Evolutionary conservation across 2,113 vertebrate genomes (phyloP).

Genomic region (Sinocyclocheilus anshuiensis): DNA sequence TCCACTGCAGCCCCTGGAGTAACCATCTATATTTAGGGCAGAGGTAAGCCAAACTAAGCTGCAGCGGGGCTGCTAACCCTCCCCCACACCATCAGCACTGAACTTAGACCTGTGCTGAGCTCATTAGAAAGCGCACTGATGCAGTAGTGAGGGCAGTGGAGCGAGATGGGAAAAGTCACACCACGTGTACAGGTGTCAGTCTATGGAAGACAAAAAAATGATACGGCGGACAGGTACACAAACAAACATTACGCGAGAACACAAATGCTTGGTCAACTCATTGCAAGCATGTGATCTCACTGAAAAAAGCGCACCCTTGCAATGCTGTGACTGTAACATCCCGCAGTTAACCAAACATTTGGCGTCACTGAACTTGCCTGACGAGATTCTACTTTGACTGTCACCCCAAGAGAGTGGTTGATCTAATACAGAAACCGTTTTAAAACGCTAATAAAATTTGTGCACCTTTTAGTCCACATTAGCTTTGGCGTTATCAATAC

Average conservation of each 20-base stretch:
- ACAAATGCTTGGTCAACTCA: background rate
- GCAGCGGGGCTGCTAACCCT: background rate
- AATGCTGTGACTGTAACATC: background rate
- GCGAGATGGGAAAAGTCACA: background rate
- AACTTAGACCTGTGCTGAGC: background rate
- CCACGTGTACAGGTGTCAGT: background rate
- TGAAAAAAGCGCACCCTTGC: background rate
- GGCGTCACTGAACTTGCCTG: background rate
- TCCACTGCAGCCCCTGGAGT: slow-evolving; percentile 50
- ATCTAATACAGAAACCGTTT: too few relatives aligned
- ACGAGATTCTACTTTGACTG: too few relatives aligned
- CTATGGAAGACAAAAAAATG: background rate
- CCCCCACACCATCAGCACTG: slow-evolving; percentile 12
- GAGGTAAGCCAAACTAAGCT: slow-evolving; percentile 63
- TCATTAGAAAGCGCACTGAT: background rate
- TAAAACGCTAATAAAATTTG: too few relatives aligned
- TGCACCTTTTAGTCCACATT: too few relatives aligned
- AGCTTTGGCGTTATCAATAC: too few relatives aligned
- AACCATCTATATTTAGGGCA: slow-evolving; percentile 64
- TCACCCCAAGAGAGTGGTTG: too few relatives aligned
- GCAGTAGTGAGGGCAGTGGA: background rate
- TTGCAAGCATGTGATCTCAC: background rate
- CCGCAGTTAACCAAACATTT: background rate
- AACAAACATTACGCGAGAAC: background rate
- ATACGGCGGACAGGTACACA: too few relatives aligned